These are phyloP conservation scores for Bubo bubo DNA, from an alignment of 2,113 vertebrate genomes.

Conservation along the genomic window DNA sequence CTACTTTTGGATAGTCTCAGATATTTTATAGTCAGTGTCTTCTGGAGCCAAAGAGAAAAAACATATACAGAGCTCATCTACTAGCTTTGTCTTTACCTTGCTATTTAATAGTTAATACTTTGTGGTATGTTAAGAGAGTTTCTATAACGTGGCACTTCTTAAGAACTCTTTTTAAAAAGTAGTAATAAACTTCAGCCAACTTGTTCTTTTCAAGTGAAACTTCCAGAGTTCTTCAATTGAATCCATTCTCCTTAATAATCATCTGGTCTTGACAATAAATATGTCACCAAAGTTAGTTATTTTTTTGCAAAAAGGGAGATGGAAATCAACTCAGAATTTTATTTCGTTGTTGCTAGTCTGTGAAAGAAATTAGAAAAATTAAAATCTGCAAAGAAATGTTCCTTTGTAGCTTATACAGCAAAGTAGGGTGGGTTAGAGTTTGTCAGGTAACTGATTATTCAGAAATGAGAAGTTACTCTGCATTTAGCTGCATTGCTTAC, in stretches of 20 bases:
- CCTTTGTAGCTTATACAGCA: not conserved
- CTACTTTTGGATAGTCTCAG: conserved; percentile 7
- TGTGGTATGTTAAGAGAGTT: conserved; percentile 32
- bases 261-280: conserved; percentile 43
- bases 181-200: conserved; percentile 41
- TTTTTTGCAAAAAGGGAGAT: not conserved
- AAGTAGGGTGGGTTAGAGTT: not conserved
- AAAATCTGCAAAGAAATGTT: not conserved
- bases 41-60: conserved; percentile 19
- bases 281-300: conserved; percentile 20
- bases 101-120: conserved; percentile 51
- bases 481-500: conserved; percentile 73
- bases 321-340: not conserved
- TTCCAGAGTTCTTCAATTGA: conserved; percentile 34
- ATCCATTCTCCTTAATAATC: conserved; percentile 45
- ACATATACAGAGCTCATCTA: not conserved
- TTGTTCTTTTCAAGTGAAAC: conserved; percentile 52
- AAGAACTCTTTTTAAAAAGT: conserved; percentile 45
- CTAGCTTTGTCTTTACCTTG: conserved; percentile 41
- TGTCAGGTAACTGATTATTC: conserved; percentile 54
- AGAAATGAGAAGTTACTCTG: conserved; percentile 60
- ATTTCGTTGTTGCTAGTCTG: not conserved
- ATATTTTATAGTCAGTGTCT: conserved; percentile 23
- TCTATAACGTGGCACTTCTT: conserved; percentile 58
- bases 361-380: conserved; percentile 7